Percentiles rank a stretch among this genome's conserved stretches.
phyloP scores from a whole-genome alignment of 2,797 vertebrate genomes.

The Cygnus olor region DNA sequence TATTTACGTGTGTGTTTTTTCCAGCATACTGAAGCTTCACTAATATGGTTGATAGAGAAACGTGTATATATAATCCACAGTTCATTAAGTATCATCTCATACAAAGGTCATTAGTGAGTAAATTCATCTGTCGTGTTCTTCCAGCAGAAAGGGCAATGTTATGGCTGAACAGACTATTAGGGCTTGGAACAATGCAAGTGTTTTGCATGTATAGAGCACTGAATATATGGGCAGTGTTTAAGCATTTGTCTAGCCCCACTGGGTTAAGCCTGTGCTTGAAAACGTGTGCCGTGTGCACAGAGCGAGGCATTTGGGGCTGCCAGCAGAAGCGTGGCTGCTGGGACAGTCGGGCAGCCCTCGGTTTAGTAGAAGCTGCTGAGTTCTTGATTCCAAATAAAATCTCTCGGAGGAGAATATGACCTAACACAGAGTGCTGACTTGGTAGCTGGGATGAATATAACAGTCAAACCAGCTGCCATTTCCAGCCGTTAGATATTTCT shows the following conservation, averaged over 20 bases:
- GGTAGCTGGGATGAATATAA: not conserved
- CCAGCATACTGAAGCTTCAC: not conserved
- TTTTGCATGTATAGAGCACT: not conserved
- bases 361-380: not conserved
- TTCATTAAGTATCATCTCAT: constrained; percentile 3
- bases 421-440: accelerated
- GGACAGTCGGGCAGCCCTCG: not conserved
- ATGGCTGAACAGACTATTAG: constrained; percentile 29
- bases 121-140: constrained; percentile 17
- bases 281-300: not conserved
- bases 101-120: constrained; percentile 17
- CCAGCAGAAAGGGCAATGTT: constrained; percentile 42
- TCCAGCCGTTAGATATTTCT: not conserved
- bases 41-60: not conserved
- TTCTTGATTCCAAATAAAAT: not conserved
- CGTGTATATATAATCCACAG: not conserved
- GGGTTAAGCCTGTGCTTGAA: not conserved
- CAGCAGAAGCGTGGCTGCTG: not conserved
- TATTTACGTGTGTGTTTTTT: not conserved
- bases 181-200: not conserved
- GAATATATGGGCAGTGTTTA: not conserved
- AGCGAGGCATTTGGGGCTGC: not conserved
- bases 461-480: not conserved
- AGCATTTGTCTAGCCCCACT: not conserved
- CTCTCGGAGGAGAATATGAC: not conserved